Evolutionary conservation across 2,888 invertebrate genomes (phyloP), one percentile per base, ranked within the genome.

Genomic region (Arge pagana): DNA sequence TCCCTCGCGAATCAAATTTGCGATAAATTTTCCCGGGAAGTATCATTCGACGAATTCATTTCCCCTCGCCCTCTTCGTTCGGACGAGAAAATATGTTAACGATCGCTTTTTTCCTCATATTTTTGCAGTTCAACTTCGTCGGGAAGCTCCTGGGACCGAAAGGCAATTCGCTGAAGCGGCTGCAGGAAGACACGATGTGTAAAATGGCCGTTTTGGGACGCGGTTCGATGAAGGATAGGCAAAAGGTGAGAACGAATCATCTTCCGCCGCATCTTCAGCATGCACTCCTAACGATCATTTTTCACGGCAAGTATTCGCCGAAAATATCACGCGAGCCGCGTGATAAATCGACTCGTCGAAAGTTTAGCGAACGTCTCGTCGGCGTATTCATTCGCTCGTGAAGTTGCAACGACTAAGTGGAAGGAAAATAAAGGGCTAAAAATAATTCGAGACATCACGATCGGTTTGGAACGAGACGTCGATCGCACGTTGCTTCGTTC

Each of bases 191-290:
- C 77, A 95, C 95, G 8, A 92, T 93, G 85, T 93, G 94, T 72
- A 95, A 94, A 82, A 95, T 96, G 93, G 93, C 95, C 21, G 93
- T 96, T 8, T 82, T 96, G 18, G 96, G 96, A 4, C 83, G 90
- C 56, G 95, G 95, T 6, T 95, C 95, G 4, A 95, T 96, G 93
- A 88, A 93, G 75, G 95, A 96, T 74, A 85, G 93, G 64, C 88
- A 89, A 70, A 95, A 95, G 86, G 90, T 87, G 73, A 70, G 72
- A 58, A 26, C 40, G 5, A 45, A 33, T 45, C 45, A 45, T 45
- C 35, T 18, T 31, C 31, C 8, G 13, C 16, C 15, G 23, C 45
- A 45, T 45, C 35, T 45, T 33, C 45, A 45, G 23, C 18, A 19
- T 18, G 24, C 28, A 42, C 30, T 30, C 42, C 7, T 7, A 18